Evolutionary conservation across 2,797 vertebrate species (phyloP).

Genomic region (Varecia variegata): DNA sequence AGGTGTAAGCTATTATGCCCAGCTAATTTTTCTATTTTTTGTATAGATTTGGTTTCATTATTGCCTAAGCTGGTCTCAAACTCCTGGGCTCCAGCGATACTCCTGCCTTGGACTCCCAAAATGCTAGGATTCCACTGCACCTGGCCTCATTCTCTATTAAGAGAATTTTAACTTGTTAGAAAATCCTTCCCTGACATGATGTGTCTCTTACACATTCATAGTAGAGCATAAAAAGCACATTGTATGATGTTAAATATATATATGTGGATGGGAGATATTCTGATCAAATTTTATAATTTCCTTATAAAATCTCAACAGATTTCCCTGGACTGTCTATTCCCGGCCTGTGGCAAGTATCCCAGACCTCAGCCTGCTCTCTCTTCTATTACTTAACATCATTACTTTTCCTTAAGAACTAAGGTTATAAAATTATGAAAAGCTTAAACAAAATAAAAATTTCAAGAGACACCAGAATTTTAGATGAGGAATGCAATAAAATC

Average conservation of each 20-base stretch:
- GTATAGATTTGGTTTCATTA: too few relatives aligned
- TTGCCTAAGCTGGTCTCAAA: too few relatives aligned
- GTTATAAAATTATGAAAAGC: slow-evolving; percentile 7
- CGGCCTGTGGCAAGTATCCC: background rate
- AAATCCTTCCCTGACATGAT: background rate
- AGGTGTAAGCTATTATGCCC: too few relatives aligned
- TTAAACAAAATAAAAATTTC: slow-evolving; percentile 40
- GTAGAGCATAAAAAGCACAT: background rate
- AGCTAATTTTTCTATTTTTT: too few relatives aligned
- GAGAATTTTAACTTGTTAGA: background rate
- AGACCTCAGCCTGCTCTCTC: background rate
- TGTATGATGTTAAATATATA: background rate
- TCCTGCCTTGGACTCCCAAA: too few relatives aligned
- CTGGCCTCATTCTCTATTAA: background rate
- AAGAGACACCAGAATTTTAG: slow-evolving; percentile 6
- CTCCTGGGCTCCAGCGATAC: too few relatives aligned
- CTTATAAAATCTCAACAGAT: background rate
- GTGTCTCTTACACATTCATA: background rate
- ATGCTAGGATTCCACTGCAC: too few relatives aligned
- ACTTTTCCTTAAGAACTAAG: background rate
- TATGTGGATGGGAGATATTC: background rate
- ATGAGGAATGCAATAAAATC: slow-evolving; percentile 1
- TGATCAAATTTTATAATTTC: slow-evolving; percentile 8
- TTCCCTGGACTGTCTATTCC: background rate
- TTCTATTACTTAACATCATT: background rate